These are phyloP conservation scores for Ciona savignyi DNA, from an alignment of 23 tunicate genomes.

Conservation along the genomic window DNA sequence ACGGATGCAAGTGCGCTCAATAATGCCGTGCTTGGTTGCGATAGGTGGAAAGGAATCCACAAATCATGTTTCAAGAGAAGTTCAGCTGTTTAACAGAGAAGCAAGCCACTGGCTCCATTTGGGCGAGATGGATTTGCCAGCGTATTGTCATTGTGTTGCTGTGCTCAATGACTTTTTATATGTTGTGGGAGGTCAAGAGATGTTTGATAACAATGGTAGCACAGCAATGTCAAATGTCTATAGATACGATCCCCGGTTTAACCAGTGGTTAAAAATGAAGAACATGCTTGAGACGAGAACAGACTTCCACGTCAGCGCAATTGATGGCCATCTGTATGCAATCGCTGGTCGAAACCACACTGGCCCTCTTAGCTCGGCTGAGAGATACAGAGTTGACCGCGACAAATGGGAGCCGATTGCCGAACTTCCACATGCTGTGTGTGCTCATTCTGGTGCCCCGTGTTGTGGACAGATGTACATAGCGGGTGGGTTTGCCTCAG, in stretches of 20 bases:
- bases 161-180: constrained; percentile 89
- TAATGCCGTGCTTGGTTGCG: constrained; percentile 86
- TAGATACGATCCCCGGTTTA: constrained; percentile 89
- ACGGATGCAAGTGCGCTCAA: constrained; percentile 73
- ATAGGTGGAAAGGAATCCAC: constrained; percentile 93
- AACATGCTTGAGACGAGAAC: constrained; percentile 89
- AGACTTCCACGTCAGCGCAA: constrained; percentile 92
- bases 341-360: constrained; percentile 94
- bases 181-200: constrained; percentile 97
- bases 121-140: constrained; percentile 97
- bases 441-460: constrained; percentile 99
- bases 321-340: constrained; percentile 93
- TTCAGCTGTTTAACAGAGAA: constrained; percentile 85
- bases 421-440: constrained; percentile 95
- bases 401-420: constrained; percentile 87
- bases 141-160: constrained; percentile 98
- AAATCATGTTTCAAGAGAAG: constrained; percentile 86
- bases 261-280: constrained; percentile 83
- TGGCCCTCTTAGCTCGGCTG: constrained; percentile 88
- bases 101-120: constrained; percentile 80
- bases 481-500: constrained; percentile 98
- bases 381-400: constrained; percentile 83
- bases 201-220: constrained; percentile 97
- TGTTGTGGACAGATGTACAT: constrained; percentile 76
- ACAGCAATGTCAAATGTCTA: constrained; percentile 95